Percentiles rank a stretch among this genome's conserved stretches.
Conservation (phyloP, 2,888 invertebrate genomes). For the Rhagophthalmus giganteus region DNA sequence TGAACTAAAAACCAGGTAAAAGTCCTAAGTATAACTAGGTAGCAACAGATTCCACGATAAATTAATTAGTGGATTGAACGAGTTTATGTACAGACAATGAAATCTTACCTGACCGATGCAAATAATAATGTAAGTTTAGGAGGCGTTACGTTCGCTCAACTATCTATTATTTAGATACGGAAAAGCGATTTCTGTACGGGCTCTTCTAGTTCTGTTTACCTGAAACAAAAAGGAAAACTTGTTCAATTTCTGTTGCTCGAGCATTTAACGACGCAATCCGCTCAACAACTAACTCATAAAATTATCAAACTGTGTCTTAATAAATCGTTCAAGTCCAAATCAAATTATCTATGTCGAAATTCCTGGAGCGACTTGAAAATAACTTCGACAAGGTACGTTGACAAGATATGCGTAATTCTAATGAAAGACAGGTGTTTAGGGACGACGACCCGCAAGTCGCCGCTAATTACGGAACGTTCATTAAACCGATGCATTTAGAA, state of each 20-base stretch:
- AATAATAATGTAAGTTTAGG: conserved; percentile 24
- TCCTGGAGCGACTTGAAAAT: not conserved
- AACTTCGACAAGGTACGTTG: conserved; percentile 25
- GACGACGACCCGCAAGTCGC: conserved; percentile 33
- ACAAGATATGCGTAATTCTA: conserved; percentile 25
- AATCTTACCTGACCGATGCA: conserved; percentile 23
- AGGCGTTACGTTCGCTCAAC: conserved; percentile 18
- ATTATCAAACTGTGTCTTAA: no score
- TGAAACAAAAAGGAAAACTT: conserved; percentile 17
- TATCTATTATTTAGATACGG: not conserved
- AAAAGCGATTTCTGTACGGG: not conserved
- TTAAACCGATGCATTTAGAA: conserved; percentile 17
- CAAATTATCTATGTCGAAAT: not conserved
- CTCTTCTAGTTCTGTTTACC: conserved; percentile 10
- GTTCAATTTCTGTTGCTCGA: not conserved
- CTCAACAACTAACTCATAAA: no score
- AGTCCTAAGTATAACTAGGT: not conserved
- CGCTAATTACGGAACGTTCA: conserved; percentile 33
- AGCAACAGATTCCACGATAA: conserved; percentile 13
- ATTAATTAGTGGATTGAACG: conserved; percentile 21
- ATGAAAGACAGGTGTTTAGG: conserved; percentile 35
- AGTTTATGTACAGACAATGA: conserved; percentile 20
- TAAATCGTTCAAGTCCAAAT: no score
- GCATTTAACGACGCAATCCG: not conserved
- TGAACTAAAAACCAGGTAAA: conserved; percentile 7